phyloP scores from a whole-genome alignment of 2,888 invertebrate species.

The Pelosia muscerda region DNA sequence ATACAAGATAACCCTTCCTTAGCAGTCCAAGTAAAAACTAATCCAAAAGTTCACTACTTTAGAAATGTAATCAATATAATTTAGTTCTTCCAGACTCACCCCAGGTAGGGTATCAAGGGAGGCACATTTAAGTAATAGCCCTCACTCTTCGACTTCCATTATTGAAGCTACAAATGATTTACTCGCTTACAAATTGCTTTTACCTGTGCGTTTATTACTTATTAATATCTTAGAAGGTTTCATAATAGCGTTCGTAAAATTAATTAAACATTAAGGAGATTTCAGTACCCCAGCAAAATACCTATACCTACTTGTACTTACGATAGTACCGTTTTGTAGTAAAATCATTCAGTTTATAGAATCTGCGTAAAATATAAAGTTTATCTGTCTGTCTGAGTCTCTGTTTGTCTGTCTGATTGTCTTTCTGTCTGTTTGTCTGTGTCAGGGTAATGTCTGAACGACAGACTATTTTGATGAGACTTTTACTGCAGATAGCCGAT shows the following conservation, averaged over 20 bases:
- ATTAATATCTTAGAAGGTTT: constrained; percentile 1
- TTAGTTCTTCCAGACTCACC: background rate
- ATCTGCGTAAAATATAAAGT: no score
- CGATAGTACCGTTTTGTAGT: background rate
- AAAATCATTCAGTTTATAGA: no score
- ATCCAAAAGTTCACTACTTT: background rate
- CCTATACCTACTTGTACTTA: rapidly evolving
- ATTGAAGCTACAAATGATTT: constrained; percentile 1
- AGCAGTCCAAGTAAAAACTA: background rate
- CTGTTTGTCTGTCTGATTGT: no score
- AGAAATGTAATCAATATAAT: background rate
- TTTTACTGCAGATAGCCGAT: no score
- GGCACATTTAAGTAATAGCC: background rate
- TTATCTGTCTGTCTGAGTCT: no score
- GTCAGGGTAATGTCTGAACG: no score
- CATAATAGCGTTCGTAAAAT: background rate
- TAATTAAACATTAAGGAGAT: background rate
- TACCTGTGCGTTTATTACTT: constrained; percentile 1
- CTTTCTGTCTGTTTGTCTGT: no score
- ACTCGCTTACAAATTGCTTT: background rate
- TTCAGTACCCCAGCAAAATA: background rate
- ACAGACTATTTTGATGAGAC: no score
- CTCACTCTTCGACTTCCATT: background rate
- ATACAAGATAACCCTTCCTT: no score
- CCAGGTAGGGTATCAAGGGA: no score